Evolutionary conservation across 2,113 vertebrate genomes (phyloP), one percentile per base, ranked within the genome.

Genomic region (Gallinago undulata): DNA sequence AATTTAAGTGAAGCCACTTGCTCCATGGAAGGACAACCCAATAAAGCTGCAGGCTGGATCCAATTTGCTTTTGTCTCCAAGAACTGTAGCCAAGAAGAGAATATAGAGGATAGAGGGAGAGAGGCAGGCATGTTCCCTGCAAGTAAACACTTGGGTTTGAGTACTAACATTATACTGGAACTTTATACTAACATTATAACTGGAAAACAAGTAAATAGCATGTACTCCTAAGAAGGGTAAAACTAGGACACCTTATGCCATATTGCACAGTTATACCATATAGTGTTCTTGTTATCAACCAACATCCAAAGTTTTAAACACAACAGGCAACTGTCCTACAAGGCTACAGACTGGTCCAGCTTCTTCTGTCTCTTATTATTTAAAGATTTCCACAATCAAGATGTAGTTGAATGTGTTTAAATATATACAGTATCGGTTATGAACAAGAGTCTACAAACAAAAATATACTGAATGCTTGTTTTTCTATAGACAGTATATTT

Each of bases 281-380:
- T 0, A 56, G 35, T 0, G 1, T 10, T 78, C n/a, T 31, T 45
- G 16, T 11, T n/a, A 43, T 5, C 7, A 82, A 92, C 35, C 48
- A 84, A 67, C 23, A 83, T 25, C 27, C 47, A 12, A 33, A 31
- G 33, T 59, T 37, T 83, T 45, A 72, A 91, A 79, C 37, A 56
- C 2, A 66, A 11, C 16, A 48, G 23, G 11, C 55, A n/a, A 79
- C 56, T 35, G 55, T 47, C 48, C 39, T 16, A 60, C 28, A 62
- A 5, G 2, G 30, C 57, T 25, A 67, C 8, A 50, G 18, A 19
- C 28, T 4, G 31, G 10, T 15, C 30, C 8, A 24, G n/a, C 50
- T 85, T 78, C 55, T 93, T 59, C 57, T 37, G 7, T 24, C 19
- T 76, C 69, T 31, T 62, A 25, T 23, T 48, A 62, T 21, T n/a